Evolutionary conservation across 2,113 vertebrate genomes (phyloP).

Genomic region (Speoplatyrhinus poulsoni): DNA sequence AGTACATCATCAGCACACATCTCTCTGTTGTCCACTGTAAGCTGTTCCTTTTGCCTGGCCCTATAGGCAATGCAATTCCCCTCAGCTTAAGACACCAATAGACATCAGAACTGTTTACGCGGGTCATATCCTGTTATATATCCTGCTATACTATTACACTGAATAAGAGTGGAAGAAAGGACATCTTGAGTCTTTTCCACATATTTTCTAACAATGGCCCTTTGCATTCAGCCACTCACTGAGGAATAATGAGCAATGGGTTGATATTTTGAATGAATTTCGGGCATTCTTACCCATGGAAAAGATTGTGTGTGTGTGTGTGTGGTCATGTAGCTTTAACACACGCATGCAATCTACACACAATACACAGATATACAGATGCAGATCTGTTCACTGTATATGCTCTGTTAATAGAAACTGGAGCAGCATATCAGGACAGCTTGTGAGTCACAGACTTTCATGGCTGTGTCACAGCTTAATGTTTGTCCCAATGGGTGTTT

Average conservation of each 20-base stretch:
- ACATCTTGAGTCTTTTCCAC: slow-evolving; percentile 15
- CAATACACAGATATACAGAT: not conserved
- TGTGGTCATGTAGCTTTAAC: no score
- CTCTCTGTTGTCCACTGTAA: slow-evolving; percentile 3
- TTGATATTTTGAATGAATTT: not conserved
- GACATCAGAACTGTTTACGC: slow-evolving; percentile 16
- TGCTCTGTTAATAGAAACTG: no score
- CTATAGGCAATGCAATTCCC: slow-evolving; percentile 25
- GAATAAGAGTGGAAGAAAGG: slow-evolving; percentile 5
- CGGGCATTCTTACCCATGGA: not conserved
- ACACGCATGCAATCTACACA: not conserved
- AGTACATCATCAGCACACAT: not conserved
- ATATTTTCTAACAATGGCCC: slow-evolving; percentile 24
- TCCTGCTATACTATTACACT: slow-evolving; percentile 33
- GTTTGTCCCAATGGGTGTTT: not conserved
- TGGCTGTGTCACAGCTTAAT: not conserved
- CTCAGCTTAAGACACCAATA: slow-evolving; percentile 6
- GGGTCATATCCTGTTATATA: slow-evolving; percentile 28
- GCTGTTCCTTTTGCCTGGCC: not conserved
- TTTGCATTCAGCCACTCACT: slow-evolving; percentile 22
- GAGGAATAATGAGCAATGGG: slow-evolving; percentile 20
- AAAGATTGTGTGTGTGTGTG: not conserved
- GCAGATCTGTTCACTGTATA: not conserved
- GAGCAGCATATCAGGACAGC: not conserved
- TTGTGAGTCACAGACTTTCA: not conserved